phyloP scores from a whole-genome alignment of 1,140 invertebrate genomes.

The Cotesia vestalis region DNA sequence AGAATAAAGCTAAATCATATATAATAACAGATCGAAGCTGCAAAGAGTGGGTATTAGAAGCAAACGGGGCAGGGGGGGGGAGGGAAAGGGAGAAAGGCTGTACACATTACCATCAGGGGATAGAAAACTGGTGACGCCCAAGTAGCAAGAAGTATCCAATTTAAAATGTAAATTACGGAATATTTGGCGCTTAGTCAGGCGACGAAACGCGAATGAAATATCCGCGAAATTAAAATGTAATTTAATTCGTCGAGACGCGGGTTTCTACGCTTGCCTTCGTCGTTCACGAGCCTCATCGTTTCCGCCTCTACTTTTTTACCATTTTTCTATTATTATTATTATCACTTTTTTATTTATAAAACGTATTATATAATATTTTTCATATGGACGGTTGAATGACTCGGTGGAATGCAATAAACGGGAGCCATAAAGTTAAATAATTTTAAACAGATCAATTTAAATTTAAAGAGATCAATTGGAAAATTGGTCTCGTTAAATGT shows the following conservation, averaged over 20 bases:
- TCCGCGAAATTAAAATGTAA: slow-evolving; percentile 64
- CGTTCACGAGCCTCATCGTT: slow-evolving; percentile 12
- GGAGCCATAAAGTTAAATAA: not conserved
- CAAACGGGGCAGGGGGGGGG: not conserved
- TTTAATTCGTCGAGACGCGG: slow-evolving; percentile 55
- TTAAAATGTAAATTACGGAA: slow-evolving; percentile 62
- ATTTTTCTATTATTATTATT: slow-evolving; percentile 21
- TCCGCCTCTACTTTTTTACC: slow-evolving; percentile 7
- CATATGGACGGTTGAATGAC: not conserved
- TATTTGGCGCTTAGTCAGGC: slow-evolving; percentile 51
- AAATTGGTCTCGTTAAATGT: slow-evolving; percentile 15
- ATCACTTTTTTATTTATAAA: not conserved
- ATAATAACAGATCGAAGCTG: not conserved
- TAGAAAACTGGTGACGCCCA: not conserved
- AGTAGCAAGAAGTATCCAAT: slow-evolving; percentile 59
- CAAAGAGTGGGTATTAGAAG: slow-evolving; percentile 1
- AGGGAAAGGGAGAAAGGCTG: slow-evolving; percentile 2
- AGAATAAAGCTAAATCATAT: not conserved
- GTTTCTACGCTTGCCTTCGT: slow-evolving; percentile 22
- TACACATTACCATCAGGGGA: not conserved
- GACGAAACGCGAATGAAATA: slow-evolving; percentile 53
- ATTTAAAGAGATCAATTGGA: not conserved
- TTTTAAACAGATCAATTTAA: slow-evolving; percentile 4
- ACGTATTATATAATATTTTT: not conserved
- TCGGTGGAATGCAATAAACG: not conserved